Conservation (phyloP, 2,888 invertebrate species). For the Eurytoma californica region DNA sequence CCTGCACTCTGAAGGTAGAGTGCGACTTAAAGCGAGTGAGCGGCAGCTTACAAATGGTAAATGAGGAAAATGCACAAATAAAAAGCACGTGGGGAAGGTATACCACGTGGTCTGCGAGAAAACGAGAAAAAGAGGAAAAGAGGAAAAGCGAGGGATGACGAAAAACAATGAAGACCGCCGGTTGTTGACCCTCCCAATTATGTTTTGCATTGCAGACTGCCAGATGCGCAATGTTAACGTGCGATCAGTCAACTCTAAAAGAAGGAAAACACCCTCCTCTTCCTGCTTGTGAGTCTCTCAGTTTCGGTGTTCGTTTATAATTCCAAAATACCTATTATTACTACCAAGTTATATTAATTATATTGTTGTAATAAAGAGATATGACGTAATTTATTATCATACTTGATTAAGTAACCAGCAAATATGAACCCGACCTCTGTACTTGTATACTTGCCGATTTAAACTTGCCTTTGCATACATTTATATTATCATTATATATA, state of each 20-base stretch:
- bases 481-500: conserved; percentile 13
- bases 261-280: conserved; percentile 82
- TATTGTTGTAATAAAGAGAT: conserved; percentile 65
- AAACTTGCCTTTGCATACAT: conserved; percentile 63
- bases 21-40: neutral
- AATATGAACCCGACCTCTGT: conserved; percentile 61
- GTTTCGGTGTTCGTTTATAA: conserved; percentile 76
- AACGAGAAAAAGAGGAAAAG: conserved; percentile 49
- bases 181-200: conserved; percentile 74
- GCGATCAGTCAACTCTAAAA: conserved; percentile 83
- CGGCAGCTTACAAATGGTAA: neutral
- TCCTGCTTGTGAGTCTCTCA: conserved; percentile 82
- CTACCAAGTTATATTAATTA: conserved; percentile 51
- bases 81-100: neutral
- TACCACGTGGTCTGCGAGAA: neutral
- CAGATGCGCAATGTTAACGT: conserved; percentile 86
- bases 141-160: conserved; percentile 41
- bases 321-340: conserved; percentile 67
- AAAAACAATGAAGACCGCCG: conserved; percentile 66
- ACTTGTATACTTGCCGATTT: conserved; percentile 67
- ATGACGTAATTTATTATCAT: conserved; percentile 59
- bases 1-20: neutral
- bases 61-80: neutral
- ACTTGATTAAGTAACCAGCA: conserved; percentile 56
- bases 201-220: conserved; percentile 86